phyloP scores from a whole-genome alignment of 2,888 invertebrate species.

The Drosophila borborema region DNA sequence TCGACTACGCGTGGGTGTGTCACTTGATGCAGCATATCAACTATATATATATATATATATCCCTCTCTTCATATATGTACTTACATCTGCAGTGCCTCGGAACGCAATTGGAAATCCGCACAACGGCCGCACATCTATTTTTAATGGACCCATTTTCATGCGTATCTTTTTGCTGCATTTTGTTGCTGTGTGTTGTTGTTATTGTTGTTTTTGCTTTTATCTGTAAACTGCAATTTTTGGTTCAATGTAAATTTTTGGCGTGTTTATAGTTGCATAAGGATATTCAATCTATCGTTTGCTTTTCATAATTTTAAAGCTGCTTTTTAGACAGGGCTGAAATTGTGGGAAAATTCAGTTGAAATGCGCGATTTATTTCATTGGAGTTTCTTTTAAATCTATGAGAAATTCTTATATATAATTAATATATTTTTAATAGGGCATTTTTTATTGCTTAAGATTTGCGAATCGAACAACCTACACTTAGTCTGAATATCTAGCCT shows the following conservation, averaged over 20 bases:
- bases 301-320: neutral
- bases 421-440: no score
- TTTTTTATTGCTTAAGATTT: no score
- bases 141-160: constrained; percentile 70
- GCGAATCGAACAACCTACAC: no score
- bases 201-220: constrained; percentile 4
- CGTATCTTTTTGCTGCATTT: constrained; percentile 25
- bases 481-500: no score
- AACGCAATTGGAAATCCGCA: constrained; percentile 31
- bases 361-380: neutral
- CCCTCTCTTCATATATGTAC: neutral
- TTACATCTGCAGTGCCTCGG: constrained; percentile 35
- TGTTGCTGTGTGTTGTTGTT: constrained; percentile 2
- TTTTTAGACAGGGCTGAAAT: neutral
- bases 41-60: neutral
- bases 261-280: neutral
- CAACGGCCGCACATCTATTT: constrained; percentile 69
- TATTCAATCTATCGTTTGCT: neutral
- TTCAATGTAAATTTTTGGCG: constrained; percentile 16
- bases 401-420: no score
- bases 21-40: constrained; percentile 22
- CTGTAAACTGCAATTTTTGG: constrained; percentile 27
- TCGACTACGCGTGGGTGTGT: constrained; percentile 31
- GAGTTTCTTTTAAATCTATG: neutral
- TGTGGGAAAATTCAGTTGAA: neutral